Percentiles rank a stretch among this genome's conserved stretches.
Conservation (phyloP, 2,888 invertebrate species). For the Drosophila meridionalis region DNA sequence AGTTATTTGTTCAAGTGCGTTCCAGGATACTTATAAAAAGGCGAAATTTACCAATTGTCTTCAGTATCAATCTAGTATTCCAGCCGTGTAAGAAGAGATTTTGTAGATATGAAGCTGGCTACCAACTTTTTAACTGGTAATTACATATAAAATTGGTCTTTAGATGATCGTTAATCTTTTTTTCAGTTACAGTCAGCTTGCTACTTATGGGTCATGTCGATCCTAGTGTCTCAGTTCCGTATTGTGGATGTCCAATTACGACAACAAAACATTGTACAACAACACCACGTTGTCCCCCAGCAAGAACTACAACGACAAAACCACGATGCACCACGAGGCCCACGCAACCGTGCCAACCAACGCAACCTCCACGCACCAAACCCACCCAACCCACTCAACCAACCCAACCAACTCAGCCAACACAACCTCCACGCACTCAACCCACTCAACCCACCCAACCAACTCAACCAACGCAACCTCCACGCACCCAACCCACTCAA, state of each 20-base stretch:
- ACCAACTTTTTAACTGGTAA: slow-evolving; percentile 12
- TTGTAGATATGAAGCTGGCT: slow-evolving; percentile 19
- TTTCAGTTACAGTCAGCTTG: slow-evolving; percentile 2
- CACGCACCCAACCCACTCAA: neutral
- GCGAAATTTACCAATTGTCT: too few relatives aligned
- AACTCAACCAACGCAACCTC: neutral
- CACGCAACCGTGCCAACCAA: neutral
- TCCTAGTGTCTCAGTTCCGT: neutral
- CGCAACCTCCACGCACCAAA: neutral
- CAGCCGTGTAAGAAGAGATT: neutral
- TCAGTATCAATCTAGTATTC: slow-evolving; percentile 5
- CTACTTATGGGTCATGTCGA: slow-evolving; percentile 10
- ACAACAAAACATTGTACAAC: neutral
- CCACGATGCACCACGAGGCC: neutral
- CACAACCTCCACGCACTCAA: neutral
- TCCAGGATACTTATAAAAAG: slow-evolving; percentile 16
- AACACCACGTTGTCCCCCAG: neutral
- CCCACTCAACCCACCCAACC: neutral
- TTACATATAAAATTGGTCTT: neutral
- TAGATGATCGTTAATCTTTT: neutral
- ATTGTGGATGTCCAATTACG: neutral
- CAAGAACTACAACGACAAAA: neutral
- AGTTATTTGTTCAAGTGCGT: slow-evolving; percentile 28
- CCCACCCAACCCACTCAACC: neutral
- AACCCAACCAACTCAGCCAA: neutral